Conservation (phyloP, 2,797 vertebrate species). For the Mareca strepera region DNA sequence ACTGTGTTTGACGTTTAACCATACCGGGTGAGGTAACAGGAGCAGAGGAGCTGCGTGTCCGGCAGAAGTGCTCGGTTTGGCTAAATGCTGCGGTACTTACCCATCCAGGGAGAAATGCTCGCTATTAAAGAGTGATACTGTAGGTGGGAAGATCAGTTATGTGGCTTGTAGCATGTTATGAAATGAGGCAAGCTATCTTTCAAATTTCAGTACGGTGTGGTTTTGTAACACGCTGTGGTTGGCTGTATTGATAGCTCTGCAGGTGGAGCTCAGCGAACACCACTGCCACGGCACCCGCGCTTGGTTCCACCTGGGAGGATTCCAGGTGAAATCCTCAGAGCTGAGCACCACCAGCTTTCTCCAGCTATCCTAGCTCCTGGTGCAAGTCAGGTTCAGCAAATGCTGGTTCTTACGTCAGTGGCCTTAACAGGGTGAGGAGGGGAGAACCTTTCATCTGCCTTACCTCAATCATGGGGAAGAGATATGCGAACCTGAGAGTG, state of each 20-base stretch:
- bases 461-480: neutral
- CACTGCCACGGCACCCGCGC: neutral
- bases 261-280: neutral
- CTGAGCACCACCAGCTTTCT: neutral
- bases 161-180: neutral
- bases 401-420: neutral
- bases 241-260: neutral
- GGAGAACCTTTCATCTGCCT: neutral
- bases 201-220: neutral
- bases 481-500: neutral
- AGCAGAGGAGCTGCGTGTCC: neutral
- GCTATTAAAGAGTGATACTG: neutral
- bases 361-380: neutral
- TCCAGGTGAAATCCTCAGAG: neutral
- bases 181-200: neutral
- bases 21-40: neutral
- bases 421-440: neutral
- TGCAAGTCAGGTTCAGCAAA: neutral
- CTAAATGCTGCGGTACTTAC: neutral
- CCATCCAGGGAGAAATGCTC: neutral
- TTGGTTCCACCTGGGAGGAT: neutral
- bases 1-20: conserved; percentile 10
- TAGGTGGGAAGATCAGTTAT: neutral
- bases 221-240: neutral
- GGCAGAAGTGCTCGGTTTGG: neutral